Conservation (phyloP, 2,888 invertebrate genomes). For the Heliconius aoede region DNA sequence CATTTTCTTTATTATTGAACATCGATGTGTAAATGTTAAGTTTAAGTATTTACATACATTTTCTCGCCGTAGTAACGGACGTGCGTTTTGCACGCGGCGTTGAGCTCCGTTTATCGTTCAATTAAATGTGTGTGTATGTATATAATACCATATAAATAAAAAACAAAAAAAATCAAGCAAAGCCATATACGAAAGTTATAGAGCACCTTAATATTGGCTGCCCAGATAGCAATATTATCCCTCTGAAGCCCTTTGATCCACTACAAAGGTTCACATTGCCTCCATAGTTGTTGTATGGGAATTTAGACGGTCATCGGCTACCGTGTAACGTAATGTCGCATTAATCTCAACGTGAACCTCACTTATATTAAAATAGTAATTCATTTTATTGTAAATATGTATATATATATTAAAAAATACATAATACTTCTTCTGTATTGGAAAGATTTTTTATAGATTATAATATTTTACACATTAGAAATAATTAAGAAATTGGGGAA, state of each 20-base stretch:
- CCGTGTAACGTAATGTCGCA: neutral
- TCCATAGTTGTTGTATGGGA: slow-evolving; percentile 39
- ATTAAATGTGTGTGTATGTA: no score
- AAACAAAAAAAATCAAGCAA: neutral
- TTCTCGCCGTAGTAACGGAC: no score
- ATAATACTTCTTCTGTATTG: no score
- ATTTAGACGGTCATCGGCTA: slow-evolving; percentile 24
- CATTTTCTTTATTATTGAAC: neutral
- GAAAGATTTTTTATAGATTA: no score
- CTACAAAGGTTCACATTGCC: slow-evolving; percentile 36
- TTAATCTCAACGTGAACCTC: neutral
- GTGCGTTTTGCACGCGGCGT: no score
- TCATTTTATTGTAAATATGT: no score
- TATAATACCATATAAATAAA: no score
- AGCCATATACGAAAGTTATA: neutral
- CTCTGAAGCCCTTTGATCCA: slow-evolving; percentile 36
- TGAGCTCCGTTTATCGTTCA: no score
- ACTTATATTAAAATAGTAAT: slow-evolving; percentile 1
- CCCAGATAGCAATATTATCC: slow-evolving; percentile 27
- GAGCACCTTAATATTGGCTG: slow-evolving; percentile 22
- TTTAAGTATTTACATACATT: no score
- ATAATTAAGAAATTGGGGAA: no score
- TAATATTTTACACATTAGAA: no score
- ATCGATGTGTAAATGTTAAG: neutral
- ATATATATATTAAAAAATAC: no score